Conservation (phyloP, 2,888 invertebrate genomes). For the Teleogryllus oceanicus region DNA sequence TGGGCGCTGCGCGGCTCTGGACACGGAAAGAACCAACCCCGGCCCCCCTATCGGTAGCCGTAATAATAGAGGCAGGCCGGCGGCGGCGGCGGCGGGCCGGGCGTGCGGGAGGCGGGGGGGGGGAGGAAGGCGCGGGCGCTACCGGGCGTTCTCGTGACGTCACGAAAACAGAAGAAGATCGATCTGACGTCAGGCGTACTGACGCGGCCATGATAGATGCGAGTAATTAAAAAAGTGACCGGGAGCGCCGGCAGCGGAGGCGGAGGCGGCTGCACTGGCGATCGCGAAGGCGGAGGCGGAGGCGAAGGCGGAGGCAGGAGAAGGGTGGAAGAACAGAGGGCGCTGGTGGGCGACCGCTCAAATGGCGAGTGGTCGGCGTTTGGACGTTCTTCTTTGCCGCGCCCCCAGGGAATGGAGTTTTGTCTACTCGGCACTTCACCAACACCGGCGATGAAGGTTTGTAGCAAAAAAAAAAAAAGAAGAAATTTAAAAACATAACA, state of each 20-base stretch:
- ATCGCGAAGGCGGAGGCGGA: not conserved
- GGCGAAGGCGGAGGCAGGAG: not conserved
- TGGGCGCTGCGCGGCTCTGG: no score
- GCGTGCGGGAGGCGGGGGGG: not conserved
- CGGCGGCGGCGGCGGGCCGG: not conserved
- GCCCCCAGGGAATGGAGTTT: no score
- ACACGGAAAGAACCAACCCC: no score
- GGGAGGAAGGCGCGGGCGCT: slow-evolving; percentile 20
- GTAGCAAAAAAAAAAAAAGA: no score
- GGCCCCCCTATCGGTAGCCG: slow-evolving; percentile 28
- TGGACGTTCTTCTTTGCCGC: no score
- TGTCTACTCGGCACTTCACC: no score
- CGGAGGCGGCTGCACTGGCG: not conserved
- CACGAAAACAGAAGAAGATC: slow-evolving; percentile 36
- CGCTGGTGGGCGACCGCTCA: not conserved
- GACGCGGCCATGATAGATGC: slow-evolving; percentile 36
- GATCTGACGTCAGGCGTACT: slow-evolving; percentile 35
- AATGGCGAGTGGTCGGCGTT: no score
- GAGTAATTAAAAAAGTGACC: slow-evolving; percentile 33
- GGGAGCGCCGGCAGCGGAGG: not conserved
- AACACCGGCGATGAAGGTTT: no score
- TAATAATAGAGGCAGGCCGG: slow-evolving; percentile 25
- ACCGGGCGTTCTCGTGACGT: slow-evolving; percentile 34
- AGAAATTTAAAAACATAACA: no score
- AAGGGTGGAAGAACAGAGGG: not conserved